A percentile compares a stretch with the other conserved stretches of the same genome.
These are phyloP conservation scores for Aradophagus sp. DNA, from an alignment of 1,140 invertebrate genomes.

Conservation along the genomic window DNA sequence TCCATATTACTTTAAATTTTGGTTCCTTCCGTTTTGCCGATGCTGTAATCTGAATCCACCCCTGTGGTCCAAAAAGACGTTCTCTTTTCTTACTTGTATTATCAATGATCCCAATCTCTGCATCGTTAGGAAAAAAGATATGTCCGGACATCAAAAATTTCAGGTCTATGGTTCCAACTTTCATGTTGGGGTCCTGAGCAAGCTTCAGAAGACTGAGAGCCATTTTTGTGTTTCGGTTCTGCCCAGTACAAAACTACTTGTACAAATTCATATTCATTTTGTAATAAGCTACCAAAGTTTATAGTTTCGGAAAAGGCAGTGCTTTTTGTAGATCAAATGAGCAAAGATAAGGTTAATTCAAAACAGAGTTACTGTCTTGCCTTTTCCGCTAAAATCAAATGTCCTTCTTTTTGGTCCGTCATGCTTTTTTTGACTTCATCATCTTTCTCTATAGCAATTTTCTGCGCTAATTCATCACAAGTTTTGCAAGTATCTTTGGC, in stretches of 20 bases:
- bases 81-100: conserved; percentile 1
- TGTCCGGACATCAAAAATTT: conserved; percentile 1
- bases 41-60: neutral
- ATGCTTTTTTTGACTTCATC: neutral
- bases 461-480: neutral
- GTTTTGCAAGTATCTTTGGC: neutral
- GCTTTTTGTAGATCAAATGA: conserved; percentile 3
- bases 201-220: neutral
- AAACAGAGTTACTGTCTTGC: neutral
- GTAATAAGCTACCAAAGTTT: neutral
- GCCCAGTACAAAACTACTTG: neutral
- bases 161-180: neutral
- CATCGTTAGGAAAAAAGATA: neutral
- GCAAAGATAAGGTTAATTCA: neutral
- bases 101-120: neutral
- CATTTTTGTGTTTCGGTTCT: conserved; percentile 1
- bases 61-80: neutral
- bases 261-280: neutral
- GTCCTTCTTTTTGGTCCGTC: neutral
- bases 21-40: neutral
- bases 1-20: neutral
- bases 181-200: neutral
- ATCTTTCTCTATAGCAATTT: neutral
- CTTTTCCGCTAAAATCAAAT: neutral
- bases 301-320: neutral